Evolutionary conservation across 1,140 invertebrate species (phyloP), one percentile per base, ranked within the genome.

Genomic region (Batillaria attramentaria): DNA sequence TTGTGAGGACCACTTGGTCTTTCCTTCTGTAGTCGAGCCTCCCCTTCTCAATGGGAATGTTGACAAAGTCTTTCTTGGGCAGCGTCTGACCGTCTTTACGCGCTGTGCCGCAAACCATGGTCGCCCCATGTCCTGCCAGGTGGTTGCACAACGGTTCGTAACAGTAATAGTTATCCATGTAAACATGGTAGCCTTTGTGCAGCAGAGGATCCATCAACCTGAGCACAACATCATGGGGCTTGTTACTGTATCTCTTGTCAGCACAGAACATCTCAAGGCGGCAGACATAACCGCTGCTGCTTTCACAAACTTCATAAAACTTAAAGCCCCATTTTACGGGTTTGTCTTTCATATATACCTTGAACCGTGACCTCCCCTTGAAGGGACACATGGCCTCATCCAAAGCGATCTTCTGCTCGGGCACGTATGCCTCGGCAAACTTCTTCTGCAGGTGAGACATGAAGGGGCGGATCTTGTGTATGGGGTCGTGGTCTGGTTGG

Each of bases 251-350:
- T 8, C 31, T 24, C 8, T 37, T 28, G 28, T 79, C 54, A 2
- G 5, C 54, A n/a, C 50, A 37, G n/a, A 72, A 79, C 8, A 81
- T 50, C 62, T 81, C 70, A 20, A 72, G 42, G 24, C 50, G 37
- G 2, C 13, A 42, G 2, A 82, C 74, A 31, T 81, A 79, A 4
- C 77, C 69, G 18, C 31, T 42, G 3, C 43, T 18, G 31, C 69
- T 73, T 10, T 81, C 80, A 60, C 77, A 79, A 0, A 81, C 65
- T 60, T 66, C 65, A n/a, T 57, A 80, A 0, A 66, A 50, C 33
- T 83, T 83, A 18, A 83, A 43, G 0, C 83, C 81, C 83, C 82
- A 81, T 46, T 81, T 81, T 8, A 74, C 75, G 3, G 82, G 83
- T 41, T 84, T 84, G 41, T 83, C 75, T 24, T 70, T 77, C 42